These are phyloP conservation scores for Pygoscelis antarcticus DNA, from an alignment of 2,113 vertebrate genomes.

Conservation along the genomic window DNA sequence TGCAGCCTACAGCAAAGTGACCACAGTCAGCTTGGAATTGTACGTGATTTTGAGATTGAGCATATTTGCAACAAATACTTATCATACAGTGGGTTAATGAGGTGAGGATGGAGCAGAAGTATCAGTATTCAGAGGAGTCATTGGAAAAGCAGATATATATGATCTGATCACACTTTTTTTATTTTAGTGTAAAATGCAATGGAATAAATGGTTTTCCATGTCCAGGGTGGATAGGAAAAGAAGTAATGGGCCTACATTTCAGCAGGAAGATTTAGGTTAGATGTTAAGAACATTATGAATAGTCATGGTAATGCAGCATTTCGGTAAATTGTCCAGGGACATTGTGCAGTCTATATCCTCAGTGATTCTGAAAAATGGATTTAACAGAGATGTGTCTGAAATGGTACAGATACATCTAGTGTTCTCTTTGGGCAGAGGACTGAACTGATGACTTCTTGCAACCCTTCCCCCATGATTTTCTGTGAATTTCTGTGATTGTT, in stretches of 20 bases:
- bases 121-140: not conserved
- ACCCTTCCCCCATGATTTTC: not conserved
- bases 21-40: not conserved
- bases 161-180: not conserved
- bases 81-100: not conserved
- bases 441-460: not conserved
- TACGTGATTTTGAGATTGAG: not conserved
- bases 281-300: not conserved
- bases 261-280: not conserved
- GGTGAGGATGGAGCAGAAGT: not conserved
- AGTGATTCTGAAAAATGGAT: not conserved
- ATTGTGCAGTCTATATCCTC: not conserved
- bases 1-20: not conserved
- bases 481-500: not conserved
- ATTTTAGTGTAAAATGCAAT: not conserved
- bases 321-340: not conserved
- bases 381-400: not conserved
- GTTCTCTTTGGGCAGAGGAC: not conserved
- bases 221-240: not conserved
- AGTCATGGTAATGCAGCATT: not conserved
- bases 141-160: not conserved
- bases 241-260: not conserved
- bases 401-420: not conserved
- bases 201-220: not conserved
- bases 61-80: not conserved